Conservation (phyloP, 2,113 vertebrate species). For the Atherinomorus stipes region DNA sequence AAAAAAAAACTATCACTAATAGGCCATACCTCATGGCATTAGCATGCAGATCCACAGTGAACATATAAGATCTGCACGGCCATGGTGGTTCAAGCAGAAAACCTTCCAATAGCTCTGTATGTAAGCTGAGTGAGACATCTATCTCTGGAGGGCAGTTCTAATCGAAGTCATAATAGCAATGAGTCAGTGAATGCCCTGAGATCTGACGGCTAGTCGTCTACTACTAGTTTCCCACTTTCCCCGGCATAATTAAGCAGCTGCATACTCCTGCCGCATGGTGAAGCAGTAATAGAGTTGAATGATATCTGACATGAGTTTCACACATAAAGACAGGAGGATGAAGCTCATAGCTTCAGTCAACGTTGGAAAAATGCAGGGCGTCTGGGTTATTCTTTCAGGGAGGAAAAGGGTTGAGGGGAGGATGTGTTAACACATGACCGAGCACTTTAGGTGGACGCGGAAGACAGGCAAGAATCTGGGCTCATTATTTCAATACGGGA, state of each 20-base stretch:
- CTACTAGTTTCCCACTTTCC: conserved; percentile 42
- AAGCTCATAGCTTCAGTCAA: conserved; percentile 46
- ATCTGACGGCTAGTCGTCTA: conserved; percentile 53
- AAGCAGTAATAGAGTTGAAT: conserved; percentile 57
- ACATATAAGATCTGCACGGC: conserved; percentile 12
- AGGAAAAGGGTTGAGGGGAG: conserved; percentile 49
- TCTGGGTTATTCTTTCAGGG: conserved; percentile 58
- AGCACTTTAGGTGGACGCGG: conserved; percentile 66
- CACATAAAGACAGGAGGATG: conserved; percentile 57
- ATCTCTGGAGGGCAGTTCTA: conserved; percentile 47
- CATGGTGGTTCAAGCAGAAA: conserved; percentile 23
- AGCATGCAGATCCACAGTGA: conserved; percentile 15
- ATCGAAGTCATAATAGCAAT: conserved; percentile 56
- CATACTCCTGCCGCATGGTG: conserved; percentile 24
- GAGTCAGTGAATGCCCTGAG: conserved; percentile 57
- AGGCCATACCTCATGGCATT: conserved; percentile 16
- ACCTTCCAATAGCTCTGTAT: conserved; percentile 41
- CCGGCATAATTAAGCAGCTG: conserved; percentile 50
- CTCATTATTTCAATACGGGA: conserved; percentile 74
- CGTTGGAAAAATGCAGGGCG: conserved; percentile 35
- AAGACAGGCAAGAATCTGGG: conserved; percentile 60
- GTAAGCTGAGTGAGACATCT: conserved; percentile 58
- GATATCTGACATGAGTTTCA: conserved; percentile 51
- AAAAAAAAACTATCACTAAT: conserved; percentile 28
- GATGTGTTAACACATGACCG: conserved; percentile 73